Percentiles rank a stretch among this genome's conserved stretches.
These are phyloP conservation scores for Argyra leucocephala DNA, from an alignment of 2,888 invertebrate genomes.

Conservation along the genomic window DNA sequence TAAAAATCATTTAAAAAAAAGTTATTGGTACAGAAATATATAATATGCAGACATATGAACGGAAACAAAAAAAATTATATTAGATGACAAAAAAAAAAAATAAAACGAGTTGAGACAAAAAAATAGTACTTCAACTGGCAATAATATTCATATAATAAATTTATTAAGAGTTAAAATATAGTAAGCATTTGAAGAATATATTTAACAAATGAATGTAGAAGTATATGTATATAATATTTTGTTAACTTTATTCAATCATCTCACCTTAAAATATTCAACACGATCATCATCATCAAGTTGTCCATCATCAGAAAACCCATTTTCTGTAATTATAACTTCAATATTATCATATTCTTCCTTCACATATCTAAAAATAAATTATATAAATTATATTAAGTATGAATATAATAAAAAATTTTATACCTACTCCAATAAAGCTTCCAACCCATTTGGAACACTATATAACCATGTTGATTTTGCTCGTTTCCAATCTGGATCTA, in stretches of 20 bases:
- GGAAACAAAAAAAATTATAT: constrained; percentile 9
- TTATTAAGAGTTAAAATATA: too few species aligned
- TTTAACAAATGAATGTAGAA: too few species aligned
- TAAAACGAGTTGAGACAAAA: too few species aligned
- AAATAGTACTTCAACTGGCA: too few species aligned
- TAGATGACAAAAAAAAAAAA: background rate
- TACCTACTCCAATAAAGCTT: constrained; percentile 23
- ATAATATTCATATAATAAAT: too few species aligned
- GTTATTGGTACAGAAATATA: too few species aligned
- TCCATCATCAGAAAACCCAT: constrained; percentile 48
- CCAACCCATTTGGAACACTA: constrained; percentile 33
- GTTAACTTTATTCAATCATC: too few species aligned
- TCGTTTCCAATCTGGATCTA: constrained; percentile 30
- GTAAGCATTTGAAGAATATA: too few species aligned
- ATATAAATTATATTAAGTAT: background rate
- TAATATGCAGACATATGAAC: too few species aligned
- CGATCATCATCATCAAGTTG: constrained; percentile 40
- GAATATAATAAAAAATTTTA: background rate
- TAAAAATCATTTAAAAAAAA: too few species aligned
- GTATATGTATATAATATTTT: too few species aligned
- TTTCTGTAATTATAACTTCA: constrained; percentile 51
- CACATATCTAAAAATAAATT: constrained; percentile 41
- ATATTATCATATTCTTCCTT: constrained; percentile 49
- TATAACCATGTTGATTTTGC: constrained; percentile 33
- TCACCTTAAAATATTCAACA: constrained; percentile 30